These are phyloP conservation scores for Sphecodes monilicornis DNA, from an alignment of 2,888 invertebrate species.

Conservation along the genomic window DNA sequence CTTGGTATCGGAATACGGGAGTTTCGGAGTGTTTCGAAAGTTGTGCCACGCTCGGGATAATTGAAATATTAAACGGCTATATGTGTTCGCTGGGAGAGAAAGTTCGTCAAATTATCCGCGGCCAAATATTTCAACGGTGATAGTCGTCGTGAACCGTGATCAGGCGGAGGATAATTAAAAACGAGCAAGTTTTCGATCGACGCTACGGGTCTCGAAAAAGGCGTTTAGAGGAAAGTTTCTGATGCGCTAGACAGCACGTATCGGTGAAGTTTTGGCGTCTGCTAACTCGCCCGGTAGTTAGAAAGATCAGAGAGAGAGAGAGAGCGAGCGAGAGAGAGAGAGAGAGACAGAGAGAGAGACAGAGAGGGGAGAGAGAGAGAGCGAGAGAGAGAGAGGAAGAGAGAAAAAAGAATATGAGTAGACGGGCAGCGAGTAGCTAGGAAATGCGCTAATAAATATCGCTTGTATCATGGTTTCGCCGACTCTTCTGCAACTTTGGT, in stretches of 20 bases:
- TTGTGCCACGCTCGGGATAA: background rate
- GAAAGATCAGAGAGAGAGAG: constrained; percentile 1
- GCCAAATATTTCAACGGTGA: background rate
- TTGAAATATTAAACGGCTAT: constrained; percentile 14
- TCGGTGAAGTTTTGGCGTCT: constrained; percentile 49
- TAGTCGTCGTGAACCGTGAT: constrained; percentile 10
- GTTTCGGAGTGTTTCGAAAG: background rate
- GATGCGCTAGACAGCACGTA: constrained; percentile 46
- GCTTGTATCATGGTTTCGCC: constrained; percentile 67
- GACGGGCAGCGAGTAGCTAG: constrained; percentile 45
- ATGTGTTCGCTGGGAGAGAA: background rate
- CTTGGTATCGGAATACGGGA: background rate
- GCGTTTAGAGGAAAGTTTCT: constrained; percentile 34
- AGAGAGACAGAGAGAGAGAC: background rate
- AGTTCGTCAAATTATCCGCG: constrained; percentile 20
- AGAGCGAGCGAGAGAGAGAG: background rate
- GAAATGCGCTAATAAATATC: constrained; percentile 65
- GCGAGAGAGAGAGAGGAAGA: too few species aligned
- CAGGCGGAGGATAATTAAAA: constrained; percentile 16
- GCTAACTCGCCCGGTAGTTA: constrained; percentile 43
- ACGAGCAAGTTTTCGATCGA: constrained; percentile 22
- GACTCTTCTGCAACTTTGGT: constrained; percentile 62
- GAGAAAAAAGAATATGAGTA: background rate
- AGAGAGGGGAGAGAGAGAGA: background rate
- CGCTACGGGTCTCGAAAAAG: constrained; percentile 20